Evolutionary conservation across 1,140 invertebrate genomes (phyloP), one percentile per base, ranked within the genome.

Genomic region (Pomacea maculata): DNA sequence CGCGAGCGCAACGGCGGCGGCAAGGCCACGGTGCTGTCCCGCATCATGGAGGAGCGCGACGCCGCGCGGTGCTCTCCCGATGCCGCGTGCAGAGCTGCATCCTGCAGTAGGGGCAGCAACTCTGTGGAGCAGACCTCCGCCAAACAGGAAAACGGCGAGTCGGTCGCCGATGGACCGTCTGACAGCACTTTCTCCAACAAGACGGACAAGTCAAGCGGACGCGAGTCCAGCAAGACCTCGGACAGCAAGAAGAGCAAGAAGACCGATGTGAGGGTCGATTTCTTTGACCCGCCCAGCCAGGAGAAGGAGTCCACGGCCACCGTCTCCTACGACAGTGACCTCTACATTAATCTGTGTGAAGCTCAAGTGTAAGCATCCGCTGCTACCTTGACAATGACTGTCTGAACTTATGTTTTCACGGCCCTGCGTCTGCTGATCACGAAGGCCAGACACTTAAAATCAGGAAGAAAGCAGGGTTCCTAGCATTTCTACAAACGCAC

Each of bases 261-360:
- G 63, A 81, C 79, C 75, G 81, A 88, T 57, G 87, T 88, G 54
- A 84, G 87, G 70, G 82, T 89, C 34, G 89, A 90, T 63, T 83
- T 87, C 52, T 89, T 89, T 86, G 89, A 90, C 75, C 89, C 89
- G 45, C 89, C 89, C 11, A 89, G 88, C 71, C 88, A 89, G 76
- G 89, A 90, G 79, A 90, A 90, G 73, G 89, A 90, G 83, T 90
- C 89, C 12, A 90, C 89, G 29, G 89, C 89, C 17, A 90, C 89
- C 10, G 88, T 90, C 74, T 90, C 89, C 57, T 90, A 90, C 73
- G 89, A 90, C 80, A 89, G 88, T 85, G 89, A 90, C 72, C 75
- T 90, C 70, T 90, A 90, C 77, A 89, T 90, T 34, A 90, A 90
- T 77, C 78, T 90, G n/a, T 90, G 88, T 81, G 89, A 90, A 82